Conservation (phyloP, 2,888 invertebrate species). For the Megaustenia siamemsis region DNA sequence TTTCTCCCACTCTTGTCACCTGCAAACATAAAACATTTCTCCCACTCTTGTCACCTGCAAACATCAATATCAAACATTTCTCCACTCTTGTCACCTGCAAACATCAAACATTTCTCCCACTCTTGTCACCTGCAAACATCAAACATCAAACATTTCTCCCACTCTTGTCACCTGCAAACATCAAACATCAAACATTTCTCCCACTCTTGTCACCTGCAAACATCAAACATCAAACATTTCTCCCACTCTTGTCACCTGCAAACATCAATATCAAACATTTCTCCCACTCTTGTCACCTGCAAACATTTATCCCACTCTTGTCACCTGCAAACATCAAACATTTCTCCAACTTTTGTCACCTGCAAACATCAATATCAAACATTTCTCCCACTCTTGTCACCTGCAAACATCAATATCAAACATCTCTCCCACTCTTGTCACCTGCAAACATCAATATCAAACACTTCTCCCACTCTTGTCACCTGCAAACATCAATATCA, state of each 20-base stretch:
- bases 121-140: background rate
- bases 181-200: conserved; percentile 85
- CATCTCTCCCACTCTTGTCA: conserved; percentile 9
- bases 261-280: background rate
- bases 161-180: background rate
- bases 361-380: conserved; percentile 85
- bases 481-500: background rate
- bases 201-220: conserved; percentile 6
- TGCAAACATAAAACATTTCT: background rate
- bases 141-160: conserved; percentile 1
- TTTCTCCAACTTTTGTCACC: background rate
- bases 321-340: background rate
- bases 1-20: conserved; percentile 11
- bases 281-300: background rate
- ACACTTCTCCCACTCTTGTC: background rate
- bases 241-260: background rate
- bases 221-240: conserved; percentile 82
- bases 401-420: conserved; percentile 84
- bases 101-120: background rate
- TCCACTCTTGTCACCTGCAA: background rate
- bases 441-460: background rate
- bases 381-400: conserved; percentile 7
- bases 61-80: background rate
- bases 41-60: background rate
- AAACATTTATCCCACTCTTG: background rate